Evolutionary conservation across 2,113 vertebrate genomes (phyloP).

Genomic region (Silurus asotus): DNA sequence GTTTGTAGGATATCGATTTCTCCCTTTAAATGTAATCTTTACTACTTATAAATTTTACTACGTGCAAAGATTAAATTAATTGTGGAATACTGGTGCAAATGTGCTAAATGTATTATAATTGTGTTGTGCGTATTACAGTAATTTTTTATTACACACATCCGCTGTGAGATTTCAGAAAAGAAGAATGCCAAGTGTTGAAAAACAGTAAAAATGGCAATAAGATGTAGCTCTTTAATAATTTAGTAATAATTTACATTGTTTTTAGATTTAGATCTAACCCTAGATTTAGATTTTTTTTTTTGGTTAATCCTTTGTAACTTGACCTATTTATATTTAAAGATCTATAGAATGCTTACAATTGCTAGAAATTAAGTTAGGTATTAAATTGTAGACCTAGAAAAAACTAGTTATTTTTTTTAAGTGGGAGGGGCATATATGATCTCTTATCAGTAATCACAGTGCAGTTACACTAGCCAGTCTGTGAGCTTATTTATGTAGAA

Average conservation of each 20-base stretch:
- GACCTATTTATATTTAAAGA: background rate
- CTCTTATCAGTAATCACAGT: too few relatives aligned
- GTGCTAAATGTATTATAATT: too few relatives aligned
- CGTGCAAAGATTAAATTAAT: background rate
- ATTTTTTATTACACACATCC: too few relatives aligned
- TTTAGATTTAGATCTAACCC: too few relatives aligned
- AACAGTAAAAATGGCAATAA: too few relatives aligned
- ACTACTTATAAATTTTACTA: background rate
- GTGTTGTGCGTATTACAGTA: too few relatives aligned
- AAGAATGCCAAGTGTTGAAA: too few relatives aligned
- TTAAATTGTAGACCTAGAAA: background rate
- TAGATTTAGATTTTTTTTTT: conserved; percentile 7
- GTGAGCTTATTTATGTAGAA: background rate
- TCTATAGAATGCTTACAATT: background rate
- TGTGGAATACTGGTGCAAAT: too few relatives aligned
- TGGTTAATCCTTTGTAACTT: background rate
- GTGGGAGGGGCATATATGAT: background rate
- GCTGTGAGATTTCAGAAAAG: too few relatives aligned
- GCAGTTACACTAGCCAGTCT: background rate
- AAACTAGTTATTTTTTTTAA: background rate
- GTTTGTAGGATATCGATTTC: background rate
- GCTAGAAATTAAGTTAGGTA: background rate
- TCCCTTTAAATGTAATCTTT: background rate
- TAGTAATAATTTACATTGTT: too few relatives aligned
- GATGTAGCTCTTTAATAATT: too few relatives aligned